A percentile compares a stretch with the other conserved stretches of the same genome.
Evolutionary conservation across 1,140 invertebrate genomes (phyloP).

Genomic region (Drosophila lacertosa): DNA sequence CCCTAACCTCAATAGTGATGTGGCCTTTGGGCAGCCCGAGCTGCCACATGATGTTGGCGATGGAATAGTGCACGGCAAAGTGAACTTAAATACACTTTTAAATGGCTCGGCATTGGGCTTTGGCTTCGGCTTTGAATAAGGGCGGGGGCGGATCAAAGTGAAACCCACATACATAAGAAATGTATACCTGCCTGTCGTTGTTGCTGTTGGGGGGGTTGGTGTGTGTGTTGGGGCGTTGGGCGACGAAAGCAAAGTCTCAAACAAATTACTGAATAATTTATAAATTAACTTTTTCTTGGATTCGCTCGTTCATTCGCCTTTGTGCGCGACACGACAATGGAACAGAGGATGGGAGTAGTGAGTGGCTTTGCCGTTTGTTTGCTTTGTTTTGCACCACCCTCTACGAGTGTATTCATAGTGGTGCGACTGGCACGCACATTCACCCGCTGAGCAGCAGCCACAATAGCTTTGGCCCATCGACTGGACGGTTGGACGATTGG

Average conservation of each 20-base stretch:
- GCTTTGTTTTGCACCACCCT: slow-evolving; percentile 31
- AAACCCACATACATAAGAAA: slow-evolving; percentile 65
- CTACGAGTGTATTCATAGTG: slow-evolving; percentile 4
- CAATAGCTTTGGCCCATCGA: slow-evolving; percentile 38
- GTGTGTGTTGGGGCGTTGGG: neutral
- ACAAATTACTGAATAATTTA: slow-evolving; percentile 82
- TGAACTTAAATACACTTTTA: slow-evolving; percentile 70
- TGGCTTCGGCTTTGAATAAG: neutral
- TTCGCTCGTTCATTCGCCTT: slow-evolving; percentile 39
- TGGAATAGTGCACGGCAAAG: slow-evolving; percentile 60
- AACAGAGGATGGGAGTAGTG: slow-evolving; percentile 4
- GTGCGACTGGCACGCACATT: slow-evolving; percentile 40
- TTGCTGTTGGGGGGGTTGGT: slow-evolving; percentile 18
- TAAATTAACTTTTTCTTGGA: slow-evolving; percentile 77
- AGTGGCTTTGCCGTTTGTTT: slow-evolving; percentile 10
- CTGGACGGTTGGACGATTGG: slow-evolving; percentile 34
- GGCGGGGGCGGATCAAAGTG: slow-evolving; percentile 61
- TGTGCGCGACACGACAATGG: slow-evolving; percentile 62
- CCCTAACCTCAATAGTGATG: slow-evolving; percentile 2
- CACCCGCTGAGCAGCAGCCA: slow-evolving; percentile 15
- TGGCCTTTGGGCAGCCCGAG: neutral
- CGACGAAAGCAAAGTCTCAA: slow-evolving; percentile 73
- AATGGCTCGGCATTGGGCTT: slow-evolving; percentile 39
- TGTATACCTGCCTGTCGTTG: slow-evolving; percentile 54
- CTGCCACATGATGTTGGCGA: slow-evolving; percentile 24